phyloP scores from a whole-genome alignment of 2,113 vertebrate species.

The Meriones unguiculatus region DNA sequence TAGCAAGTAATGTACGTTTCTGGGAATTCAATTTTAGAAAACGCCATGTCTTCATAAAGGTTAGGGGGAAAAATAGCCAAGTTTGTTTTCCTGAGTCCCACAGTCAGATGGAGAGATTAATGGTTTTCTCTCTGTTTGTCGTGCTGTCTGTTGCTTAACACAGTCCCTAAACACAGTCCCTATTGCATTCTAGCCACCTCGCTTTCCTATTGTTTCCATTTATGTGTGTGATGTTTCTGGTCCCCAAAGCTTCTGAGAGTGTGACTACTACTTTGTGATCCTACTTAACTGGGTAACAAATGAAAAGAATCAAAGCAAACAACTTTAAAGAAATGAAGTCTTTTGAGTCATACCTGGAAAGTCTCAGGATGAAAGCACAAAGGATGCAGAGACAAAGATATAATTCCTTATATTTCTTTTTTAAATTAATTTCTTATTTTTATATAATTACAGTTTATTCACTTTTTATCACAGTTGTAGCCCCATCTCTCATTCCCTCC shows the following conservation, averaged over 20 bases:
- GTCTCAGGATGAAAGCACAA: neutral
- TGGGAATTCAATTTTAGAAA: slow-evolving; percentile 2
- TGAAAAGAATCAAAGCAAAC: neutral
- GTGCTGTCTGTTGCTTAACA: neutral
- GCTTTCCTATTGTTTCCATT: neutral
- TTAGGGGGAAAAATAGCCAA: neutral
- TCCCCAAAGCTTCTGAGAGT: neutral
- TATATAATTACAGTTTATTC: too few species aligned
- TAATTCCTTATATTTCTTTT: neutral
- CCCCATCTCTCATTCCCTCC: too few species aligned
- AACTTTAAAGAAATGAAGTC: neutral
- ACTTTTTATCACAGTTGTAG: too few species aligned
- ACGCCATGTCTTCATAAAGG: neutral
- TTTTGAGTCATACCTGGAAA: neutral
- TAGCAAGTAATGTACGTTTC: neutral
- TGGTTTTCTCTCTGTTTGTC: too few species aligned
- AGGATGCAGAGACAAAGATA: neutral
- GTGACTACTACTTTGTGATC: neutral
- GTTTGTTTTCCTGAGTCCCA: neutral
- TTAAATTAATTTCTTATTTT: too few species aligned
- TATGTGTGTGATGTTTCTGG: neutral
- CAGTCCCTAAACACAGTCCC: neutral
- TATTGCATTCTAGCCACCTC: neutral
- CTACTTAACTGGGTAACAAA: slow-evolving; percentile 21
- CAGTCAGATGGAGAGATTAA: neutral